Evolutionary conservation across 2,797 vertebrate genomes (phyloP), one percentile per base, ranked within the genome.

Genomic region (Chromobotia macracanthus): DNA sequence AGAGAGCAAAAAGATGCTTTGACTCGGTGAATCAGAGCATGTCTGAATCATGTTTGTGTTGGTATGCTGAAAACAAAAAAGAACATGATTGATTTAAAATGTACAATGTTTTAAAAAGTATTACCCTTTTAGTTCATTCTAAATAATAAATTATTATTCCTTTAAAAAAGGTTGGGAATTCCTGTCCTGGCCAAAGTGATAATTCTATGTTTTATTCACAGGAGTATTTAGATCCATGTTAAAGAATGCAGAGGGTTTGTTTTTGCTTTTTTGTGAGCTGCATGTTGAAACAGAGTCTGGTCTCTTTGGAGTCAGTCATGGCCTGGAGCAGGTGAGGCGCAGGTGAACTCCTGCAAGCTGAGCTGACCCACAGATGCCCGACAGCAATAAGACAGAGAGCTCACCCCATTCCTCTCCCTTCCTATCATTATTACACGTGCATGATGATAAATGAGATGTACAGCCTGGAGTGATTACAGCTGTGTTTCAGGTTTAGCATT

Each of bases 311-410:
- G 18, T 58, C 23, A 31, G 64, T 60, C 41, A 48, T 80, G 28
- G 68, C 60, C 31, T 31, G 19, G 18, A 64, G 75, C 72, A 75
- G 38, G 41, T 56, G 58, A 73, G 23, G 66, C 48, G 44, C 82
- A 82, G 84, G 73, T 82, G 80, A 50, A 16, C 21, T 25, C 38
- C 71, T 64, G 16, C 58, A 70, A 48, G 70, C 28, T 3, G 15
- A 25, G 44, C 19, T 35, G 25, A 19, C 60, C 35, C 41, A 19
- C 56, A 70, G 51, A 46, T 75, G n/a, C 35, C 55, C 68, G 63
- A 76, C 66, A 60, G 66, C 64, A 18, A 56, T 28, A 46, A 67
- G 31, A 64, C 48, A 44, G 1, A 13, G 41, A 48, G 3, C 12
- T 75, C 46, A 10, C 23, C 72, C 35, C 19, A 25, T n/a, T 53